phyloP scores from a whole-genome alignment of 2,888 invertebrate species.

The Drosophila fungiperda region DNA sequence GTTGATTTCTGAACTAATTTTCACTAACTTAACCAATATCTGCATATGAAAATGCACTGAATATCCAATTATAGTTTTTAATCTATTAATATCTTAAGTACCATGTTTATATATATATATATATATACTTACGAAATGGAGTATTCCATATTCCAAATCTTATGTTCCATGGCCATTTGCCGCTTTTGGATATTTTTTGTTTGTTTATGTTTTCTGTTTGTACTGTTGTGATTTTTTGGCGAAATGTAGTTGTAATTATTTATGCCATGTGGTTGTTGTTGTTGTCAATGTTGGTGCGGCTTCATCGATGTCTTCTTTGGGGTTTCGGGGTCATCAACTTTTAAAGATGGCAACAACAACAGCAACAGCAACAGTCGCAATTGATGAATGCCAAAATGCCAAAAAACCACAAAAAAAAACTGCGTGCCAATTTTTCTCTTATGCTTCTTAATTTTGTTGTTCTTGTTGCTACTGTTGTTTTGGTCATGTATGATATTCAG shows the following conservation, averaged over 20 bases:
- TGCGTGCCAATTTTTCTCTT: slow-evolving; percentile 41
- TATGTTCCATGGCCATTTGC: slow-evolving; percentile 36
- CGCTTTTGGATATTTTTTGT: slow-evolving; percentile 26
- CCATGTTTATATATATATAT: background rate
- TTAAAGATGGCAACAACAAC: slow-evolving; percentile 30
- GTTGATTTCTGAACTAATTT: background rate
- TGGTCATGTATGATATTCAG: slow-evolving; percentile 20
- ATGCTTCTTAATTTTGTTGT: slow-evolving; percentile 26
- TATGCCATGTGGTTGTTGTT: slow-evolving; percentile 24
- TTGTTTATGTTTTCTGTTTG: slow-evolving; percentile 5
- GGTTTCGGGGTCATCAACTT: slow-evolving; percentile 73
- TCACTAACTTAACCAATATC: background rate
- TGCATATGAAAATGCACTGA: slow-evolving; percentile 6
- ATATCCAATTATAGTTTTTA: slow-evolving; percentile 34
- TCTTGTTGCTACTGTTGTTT: slow-evolving; percentile 10
- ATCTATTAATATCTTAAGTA: slow-evolving; percentile 17
- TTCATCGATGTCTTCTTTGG: slow-evolving; percentile 55
- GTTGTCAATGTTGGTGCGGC: slow-evolving; percentile 43
- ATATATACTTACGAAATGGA: slow-evolving; percentile 17
- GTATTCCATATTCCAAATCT: slow-evolving; percentile 11
- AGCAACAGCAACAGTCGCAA: slow-evolving; percentile 25
- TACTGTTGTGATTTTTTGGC: slow-evolving; percentile 16
- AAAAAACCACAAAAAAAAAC: slow-evolving; percentile 15
- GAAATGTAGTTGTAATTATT: slow-evolving; percentile 28
- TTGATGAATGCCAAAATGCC: slow-evolving; percentile 39